These are phyloP conservation scores for Drosophila limbata DNA, from an alignment of 2,888 invertebrate species.

Conservation along the genomic window DNA sequence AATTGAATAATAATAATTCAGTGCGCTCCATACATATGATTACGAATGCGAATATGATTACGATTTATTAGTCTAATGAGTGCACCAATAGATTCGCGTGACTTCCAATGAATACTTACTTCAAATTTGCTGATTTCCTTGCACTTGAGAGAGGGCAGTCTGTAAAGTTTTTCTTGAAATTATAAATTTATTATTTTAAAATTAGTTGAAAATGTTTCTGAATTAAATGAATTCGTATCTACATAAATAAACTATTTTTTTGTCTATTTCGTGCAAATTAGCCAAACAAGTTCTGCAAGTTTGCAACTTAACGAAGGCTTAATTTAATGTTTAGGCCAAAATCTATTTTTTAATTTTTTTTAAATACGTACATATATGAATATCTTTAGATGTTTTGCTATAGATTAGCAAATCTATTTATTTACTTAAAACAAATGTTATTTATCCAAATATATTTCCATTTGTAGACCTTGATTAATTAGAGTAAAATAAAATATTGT, in stretches of 20 bases:
- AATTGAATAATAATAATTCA: slow-evolving; percentile 65
- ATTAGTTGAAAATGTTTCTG: not conserved
- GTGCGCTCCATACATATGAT: slow-evolving; percentile 48
- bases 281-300: slow-evolving; percentile 9
- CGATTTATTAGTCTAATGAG: slow-evolving; percentile 72
- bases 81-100: slow-evolving; percentile 66
- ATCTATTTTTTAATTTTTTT: not conserved
- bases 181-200: too few relatives aligned
- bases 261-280: slow-evolving; percentile 2
- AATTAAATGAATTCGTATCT: not conserved
- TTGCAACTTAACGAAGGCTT: not conserved
- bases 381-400: not conserved
- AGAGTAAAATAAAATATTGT: too few relatives aligned
- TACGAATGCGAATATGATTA: slow-evolving; percentile 51
- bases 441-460: too few relatives aligned
- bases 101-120: slow-evolving; percentile 45
- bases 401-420: not conserved
- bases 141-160: slow-evolving; percentile 5
- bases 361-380: not conserved
- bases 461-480: too few relatives aligned
- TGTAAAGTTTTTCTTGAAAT: slow-evolving; percentile 1
- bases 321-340: slow-evolving; percentile 3
- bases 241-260: not conserved
- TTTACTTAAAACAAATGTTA: not conserved
- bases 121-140: slow-evolving; percentile 3